Evolutionary conservation across 2,888 invertebrate species (phyloP).

Genomic region (Amorpha juglandis): DNA sequence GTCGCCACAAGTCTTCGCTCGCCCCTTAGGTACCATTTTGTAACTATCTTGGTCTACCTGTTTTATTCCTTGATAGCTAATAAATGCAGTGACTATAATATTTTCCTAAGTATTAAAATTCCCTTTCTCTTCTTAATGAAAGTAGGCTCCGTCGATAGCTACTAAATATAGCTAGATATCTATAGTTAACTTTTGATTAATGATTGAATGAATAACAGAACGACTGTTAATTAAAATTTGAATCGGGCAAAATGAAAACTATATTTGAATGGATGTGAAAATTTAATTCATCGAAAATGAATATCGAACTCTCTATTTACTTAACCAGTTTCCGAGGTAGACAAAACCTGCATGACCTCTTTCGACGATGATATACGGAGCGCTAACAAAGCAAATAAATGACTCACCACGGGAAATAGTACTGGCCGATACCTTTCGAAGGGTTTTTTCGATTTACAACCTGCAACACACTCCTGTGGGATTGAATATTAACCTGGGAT

Average conservation of each 20-base stretch:
- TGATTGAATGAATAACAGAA: not conserved
- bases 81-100: too few species aligned
- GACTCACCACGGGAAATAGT: conserved; percentile 58
- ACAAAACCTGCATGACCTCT: conserved; percentile 60
- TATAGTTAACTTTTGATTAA: not conserved
- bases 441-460: not conserved
- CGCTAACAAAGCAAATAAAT: conserved; percentile 67
- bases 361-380: conserved; percentile 53
- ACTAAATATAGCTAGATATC: not conserved
- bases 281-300: conserved; percentile 63
- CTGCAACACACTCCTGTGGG: conserved; percentile 1
- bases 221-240: conserved; percentile 63
- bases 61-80: too few species aligned
- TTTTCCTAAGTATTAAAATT: not conserved
- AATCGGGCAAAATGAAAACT: conserved; percentile 64
- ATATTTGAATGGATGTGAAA: conserved; percentile 60
- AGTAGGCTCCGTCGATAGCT: too few species aligned
- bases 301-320: conserved; percentile 72
- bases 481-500: not conserved
- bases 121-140: too few species aligned
- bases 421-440: conserved; percentile 49
- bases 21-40: too few species aligned
- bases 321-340: conserved; percentile 71
- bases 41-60: too few species aligned
- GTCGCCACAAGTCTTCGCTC: too few species aligned